phyloP scores from a whole-genome alignment of 2,888 invertebrate genomes.

The Emmelina monodactyla region DNA sequence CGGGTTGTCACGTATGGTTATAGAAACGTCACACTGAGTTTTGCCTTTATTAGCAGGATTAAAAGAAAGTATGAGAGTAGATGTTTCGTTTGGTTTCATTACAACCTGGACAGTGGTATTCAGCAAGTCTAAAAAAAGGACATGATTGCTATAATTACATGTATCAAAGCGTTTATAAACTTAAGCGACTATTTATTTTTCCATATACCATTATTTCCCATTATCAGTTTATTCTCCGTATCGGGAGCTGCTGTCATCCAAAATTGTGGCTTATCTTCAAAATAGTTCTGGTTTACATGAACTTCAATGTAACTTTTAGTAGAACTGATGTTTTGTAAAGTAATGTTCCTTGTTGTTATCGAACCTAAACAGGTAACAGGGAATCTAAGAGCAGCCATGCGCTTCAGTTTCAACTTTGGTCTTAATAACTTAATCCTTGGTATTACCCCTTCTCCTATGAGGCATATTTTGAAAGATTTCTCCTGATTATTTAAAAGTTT shows the following conservation, averaged over 20 bases:
- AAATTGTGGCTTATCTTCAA: constrained; percentile 37
- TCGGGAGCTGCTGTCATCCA: constrained; percentile 25
- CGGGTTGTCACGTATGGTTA: constrained; percentile 43
- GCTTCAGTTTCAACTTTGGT: constrained; percentile 30
- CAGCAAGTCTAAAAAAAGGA: too few species aligned
- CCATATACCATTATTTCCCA: too few species aligned
- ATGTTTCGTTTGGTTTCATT: constrained; percentile 30
- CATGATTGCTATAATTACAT: too few species aligned
- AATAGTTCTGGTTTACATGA: constrained; percentile 23
- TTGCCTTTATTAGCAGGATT: constrained; percentile 42
- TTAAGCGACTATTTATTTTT: too few species aligned
- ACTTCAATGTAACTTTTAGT: constrained; percentile 32
- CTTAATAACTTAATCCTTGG: constrained; percentile 39
- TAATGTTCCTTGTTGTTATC: constrained; percentile 29
- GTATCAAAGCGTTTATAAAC: too few species aligned
- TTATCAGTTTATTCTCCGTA: constrained; percentile 17
- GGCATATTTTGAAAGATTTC: constrained; percentile 45
- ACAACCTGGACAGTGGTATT: constrained; percentile 25
- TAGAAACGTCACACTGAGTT: constrained; percentile 36
- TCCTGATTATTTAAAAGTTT: constrained; percentile 44
- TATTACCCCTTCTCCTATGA: constrained; percentile 53
- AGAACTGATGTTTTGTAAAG: constrained; percentile 40
- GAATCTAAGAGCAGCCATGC: constrained; percentile 30
- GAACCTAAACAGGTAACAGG: constrained; percentile 53
- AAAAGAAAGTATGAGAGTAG: constrained; percentile 30